Evolutionary conservation across 2,888 invertebrate species (phyloP).

Genomic region (Lochmaea capreae): DNA sequence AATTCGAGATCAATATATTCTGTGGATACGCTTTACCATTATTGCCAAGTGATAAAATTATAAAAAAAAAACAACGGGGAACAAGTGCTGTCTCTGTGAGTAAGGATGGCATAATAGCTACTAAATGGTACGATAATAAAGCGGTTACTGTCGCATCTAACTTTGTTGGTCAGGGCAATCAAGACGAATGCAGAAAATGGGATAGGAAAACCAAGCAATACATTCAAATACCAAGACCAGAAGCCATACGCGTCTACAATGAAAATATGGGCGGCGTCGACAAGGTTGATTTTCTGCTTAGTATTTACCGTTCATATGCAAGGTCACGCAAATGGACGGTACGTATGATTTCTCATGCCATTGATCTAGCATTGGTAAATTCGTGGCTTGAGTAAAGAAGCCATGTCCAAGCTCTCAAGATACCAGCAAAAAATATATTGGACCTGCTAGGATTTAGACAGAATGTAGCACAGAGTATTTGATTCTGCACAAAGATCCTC

Average conservation of each 20-base stretch:
- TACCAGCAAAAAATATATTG: constrained; percentile 19
- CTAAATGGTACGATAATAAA: background rate
- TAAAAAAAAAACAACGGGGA: no score
- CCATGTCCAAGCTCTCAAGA: constrained; percentile 4
- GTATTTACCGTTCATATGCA: no score
- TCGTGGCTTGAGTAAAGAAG: constrained; percentile 19
- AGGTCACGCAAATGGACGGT: no score
- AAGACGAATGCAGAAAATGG: background rate
- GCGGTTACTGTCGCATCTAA: background rate
- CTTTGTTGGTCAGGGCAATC: background rate
- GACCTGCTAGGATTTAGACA: constrained; percentile 12
- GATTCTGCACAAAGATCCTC: constrained; percentile 13
- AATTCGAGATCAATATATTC: background rate
- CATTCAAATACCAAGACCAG: no score
- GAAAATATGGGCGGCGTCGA: no score
- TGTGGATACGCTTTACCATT: background rate
- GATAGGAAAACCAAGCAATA: background rate
- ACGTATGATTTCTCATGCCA: background rate
- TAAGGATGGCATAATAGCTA: background rate
- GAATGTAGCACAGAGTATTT: constrained; percentile 15
- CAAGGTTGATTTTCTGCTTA: no score
- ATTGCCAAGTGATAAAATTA: background rate
- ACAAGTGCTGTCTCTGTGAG: background rate
- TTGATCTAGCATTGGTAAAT: constrained; percentile 14
- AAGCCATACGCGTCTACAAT: no score